Conservation (phyloP, 2,797 vertebrate genomes). For the Tiaroga cobitis region DNA sequence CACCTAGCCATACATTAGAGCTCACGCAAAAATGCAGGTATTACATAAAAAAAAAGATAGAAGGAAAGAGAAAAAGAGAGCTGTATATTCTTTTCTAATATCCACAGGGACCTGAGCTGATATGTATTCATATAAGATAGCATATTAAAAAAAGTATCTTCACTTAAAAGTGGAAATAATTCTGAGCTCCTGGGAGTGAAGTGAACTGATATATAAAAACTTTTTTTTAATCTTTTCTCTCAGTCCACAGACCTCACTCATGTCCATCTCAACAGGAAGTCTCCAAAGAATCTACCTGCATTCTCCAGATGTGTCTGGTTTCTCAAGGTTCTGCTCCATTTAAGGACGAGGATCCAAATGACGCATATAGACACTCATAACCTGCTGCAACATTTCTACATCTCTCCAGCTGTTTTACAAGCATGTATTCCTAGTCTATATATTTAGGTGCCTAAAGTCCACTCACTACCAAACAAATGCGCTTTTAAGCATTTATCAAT, state of each 20-base stretch:
- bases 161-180: constrained; percentile 21
- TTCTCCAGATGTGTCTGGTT: constrained; percentile 56
- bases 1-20: constrained; percentile 69
- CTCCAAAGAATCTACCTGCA: constrained; percentile 1
- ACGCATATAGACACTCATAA: constrained; percentile 65
- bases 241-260: constrained; percentile 18
- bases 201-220: constrained; percentile 17
- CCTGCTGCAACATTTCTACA: constrained; percentile 65
- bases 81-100: constrained; percentile 41
- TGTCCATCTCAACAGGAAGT: constrained; percentile 15
- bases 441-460: constrained; percentile 25
- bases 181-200: constrained; percentile 1
- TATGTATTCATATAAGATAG: constrained; percentile 73
- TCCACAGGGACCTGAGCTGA: constrained; percentile 68
- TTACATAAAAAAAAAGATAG: constrained; percentile 61
- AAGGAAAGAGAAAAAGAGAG: not conserved
- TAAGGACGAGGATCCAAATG: constrained; percentile 61
- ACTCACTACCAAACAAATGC: not conserved
- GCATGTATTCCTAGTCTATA: constrained; percentile 45
- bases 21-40: constrained; percentile 76
- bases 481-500: not conserved
- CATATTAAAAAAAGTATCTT: constrained; percentile 71
- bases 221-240: not conserved
- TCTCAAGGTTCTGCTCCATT: constrained; percentile 70
- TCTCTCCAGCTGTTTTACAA: constrained; percentile 52